Evolutionary conservation across 2,888 invertebrate species (phyloP).

Genomic region (Branchipolynoe longqiensis): DNA sequence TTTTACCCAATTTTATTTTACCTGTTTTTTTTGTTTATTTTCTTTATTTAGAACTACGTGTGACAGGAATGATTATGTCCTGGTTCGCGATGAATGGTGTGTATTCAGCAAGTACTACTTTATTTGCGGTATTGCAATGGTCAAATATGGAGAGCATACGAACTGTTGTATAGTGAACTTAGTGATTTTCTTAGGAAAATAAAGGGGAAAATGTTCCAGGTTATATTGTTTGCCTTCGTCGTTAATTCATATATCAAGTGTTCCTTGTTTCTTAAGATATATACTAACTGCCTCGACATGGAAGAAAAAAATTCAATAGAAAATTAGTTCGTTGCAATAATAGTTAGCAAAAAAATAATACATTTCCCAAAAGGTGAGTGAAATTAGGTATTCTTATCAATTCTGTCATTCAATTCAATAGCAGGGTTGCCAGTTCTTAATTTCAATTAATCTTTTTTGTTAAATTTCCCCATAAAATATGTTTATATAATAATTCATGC

Average conservation of each 20-base stretch:
- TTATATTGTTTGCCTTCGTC: constrained; percentile 32
- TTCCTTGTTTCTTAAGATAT: too few relatives aligned
- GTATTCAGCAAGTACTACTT: constrained; percentile 28
- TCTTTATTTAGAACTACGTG: background rate
- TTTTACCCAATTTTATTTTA: constrained; percentile 29
- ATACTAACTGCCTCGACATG: too few relatives aligned
- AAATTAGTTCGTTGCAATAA: too few relatives aligned
- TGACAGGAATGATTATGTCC: constrained; percentile 7
- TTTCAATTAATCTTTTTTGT: too few relatives aligned
- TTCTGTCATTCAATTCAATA: too few relatives aligned
- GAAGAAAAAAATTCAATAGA: too few relatives aligned
- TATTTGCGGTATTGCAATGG: constrained; percentile 45
- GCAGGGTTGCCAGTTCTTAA: too few relatives aligned
- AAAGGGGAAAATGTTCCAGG: constrained; percentile 57
- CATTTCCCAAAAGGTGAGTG: too few relatives aligned
- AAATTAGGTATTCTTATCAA: too few relatives aligned
- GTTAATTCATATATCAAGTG: background rate
- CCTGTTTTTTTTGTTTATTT: constrained; percentile 4
- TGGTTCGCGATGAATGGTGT: constrained; percentile 31
- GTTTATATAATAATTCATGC: too few relatives aligned
- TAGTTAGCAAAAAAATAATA: too few relatives aligned
- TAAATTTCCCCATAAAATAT: too few relatives aligned
- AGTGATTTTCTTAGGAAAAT: constrained; percentile 60
- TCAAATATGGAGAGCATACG: constrained; percentile 54
- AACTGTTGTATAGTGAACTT: constrained; percentile 58